Percentiles rank a stretch among this genome's conserved stretches.
Conservation (phyloP, 2,888 invertebrate genomes). For the Rutpela maculata region DNA sequence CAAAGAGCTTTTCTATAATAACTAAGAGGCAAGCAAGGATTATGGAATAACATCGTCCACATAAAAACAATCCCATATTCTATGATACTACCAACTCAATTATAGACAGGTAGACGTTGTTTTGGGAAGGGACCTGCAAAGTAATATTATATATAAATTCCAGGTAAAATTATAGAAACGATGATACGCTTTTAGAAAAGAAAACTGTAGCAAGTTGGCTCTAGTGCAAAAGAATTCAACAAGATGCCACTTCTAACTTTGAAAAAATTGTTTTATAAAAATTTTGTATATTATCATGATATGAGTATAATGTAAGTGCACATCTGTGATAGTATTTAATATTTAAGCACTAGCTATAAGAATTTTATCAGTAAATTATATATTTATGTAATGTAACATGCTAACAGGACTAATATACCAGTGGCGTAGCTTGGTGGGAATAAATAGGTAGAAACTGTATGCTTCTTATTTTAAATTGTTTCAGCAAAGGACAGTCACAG, state of each 20-base stretch:
- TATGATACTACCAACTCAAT: not conserved
- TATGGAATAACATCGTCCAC: not conserved
- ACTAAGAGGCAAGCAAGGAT: too few species aligned
- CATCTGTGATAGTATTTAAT: conserved; percentile 8
- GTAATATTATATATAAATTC: not conserved
- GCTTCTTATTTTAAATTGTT: too few species aligned
- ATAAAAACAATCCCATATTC: not conserved
- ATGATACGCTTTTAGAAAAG: not conserved
- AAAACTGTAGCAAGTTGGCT: not conserved
- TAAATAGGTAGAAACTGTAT: not conserved
- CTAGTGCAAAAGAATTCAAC: conserved; percentile 10
- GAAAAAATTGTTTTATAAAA: not conserved
- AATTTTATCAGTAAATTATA: conserved; percentile 34
- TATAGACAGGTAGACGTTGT: not conserved
- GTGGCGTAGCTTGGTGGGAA: not conserved
- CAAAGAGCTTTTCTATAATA: too few species aligned
- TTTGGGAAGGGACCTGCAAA: conserved; percentile 22
- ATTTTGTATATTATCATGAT: too few species aligned
- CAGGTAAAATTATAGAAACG: conserved; percentile 30
- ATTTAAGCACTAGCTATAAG: not conserved
- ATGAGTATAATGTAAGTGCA: not conserved
- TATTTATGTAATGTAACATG: conserved; percentile 18
- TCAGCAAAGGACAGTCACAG: too few species aligned
- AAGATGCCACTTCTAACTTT: conserved; percentile 14
- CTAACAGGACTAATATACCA: conserved; percentile 12